Evolutionary conservation across 2,888 invertebrate species (phyloP).

Genomic region (Tolmerus cingulatus): DNA sequence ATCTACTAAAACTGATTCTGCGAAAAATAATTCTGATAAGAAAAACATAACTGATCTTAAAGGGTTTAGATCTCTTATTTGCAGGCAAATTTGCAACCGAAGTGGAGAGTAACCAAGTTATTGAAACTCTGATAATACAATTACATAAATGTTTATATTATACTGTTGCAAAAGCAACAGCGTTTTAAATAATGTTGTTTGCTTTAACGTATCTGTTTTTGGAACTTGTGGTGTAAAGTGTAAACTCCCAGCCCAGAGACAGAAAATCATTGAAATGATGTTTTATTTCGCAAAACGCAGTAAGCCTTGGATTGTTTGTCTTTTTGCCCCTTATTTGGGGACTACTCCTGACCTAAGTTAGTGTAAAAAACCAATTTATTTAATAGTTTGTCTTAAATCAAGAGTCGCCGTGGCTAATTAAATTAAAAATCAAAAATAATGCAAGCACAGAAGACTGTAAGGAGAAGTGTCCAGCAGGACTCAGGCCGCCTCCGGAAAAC

Average conservation of each 20-base stretch:
- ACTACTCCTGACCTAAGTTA: too few relatives aligned
- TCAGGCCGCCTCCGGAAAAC: neutral
- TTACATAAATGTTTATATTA: too few relatives aligned
- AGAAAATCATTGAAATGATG: neutral
- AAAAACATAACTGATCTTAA: too few relatives aligned
- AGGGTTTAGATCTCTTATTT: too few relatives aligned
- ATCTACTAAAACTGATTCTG: too few relatives aligned
- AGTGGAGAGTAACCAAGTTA: too few relatives aligned
- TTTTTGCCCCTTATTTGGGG: neutral
- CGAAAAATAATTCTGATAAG: too few relatives aligned
- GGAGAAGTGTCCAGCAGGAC: neutral
- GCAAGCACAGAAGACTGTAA: neutral
- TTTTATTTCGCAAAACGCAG: neutral
- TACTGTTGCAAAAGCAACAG: too few relatives aligned
- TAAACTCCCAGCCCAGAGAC: neutral
- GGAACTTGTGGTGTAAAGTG: neutral
- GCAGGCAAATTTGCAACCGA: too few relatives aligned
- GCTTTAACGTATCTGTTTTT: neutral
- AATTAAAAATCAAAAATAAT: neutral
- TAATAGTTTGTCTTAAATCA: neutral
- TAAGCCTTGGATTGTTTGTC: neutral
- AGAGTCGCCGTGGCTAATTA: neutral
- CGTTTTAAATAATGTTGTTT: too few relatives aligned
- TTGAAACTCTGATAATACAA: too few relatives aligned
- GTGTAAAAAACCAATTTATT: neutral